These are phyloP conservation scores for Nyctibius grandis DNA, from an alignment of 2,797 vertebrate species.

Conservation along the genomic window DNA sequence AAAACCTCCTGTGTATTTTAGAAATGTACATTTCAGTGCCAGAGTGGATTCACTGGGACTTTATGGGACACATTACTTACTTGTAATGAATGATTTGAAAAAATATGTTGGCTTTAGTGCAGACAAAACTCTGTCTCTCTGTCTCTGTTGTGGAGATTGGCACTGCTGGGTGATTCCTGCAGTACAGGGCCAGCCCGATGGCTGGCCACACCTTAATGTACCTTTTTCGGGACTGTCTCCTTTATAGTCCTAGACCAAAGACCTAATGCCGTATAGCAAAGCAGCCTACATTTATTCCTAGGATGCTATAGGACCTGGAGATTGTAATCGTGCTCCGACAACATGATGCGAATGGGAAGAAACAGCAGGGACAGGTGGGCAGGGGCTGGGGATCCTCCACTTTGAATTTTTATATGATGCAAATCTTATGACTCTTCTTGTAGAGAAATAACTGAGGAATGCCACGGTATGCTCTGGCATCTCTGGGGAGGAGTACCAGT, in stretches of 20 bases:
- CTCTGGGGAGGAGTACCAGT: neutral
- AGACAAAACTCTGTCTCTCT: neutral
- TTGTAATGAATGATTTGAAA: neutral
- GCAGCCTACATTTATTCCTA: neutral
- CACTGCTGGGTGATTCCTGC: neutral
- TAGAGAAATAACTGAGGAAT: neutral
- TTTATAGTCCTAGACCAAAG: neutral
- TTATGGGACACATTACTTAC: neutral
- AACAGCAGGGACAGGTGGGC: neutral
- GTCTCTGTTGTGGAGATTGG: neutral
- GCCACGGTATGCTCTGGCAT: neutral
- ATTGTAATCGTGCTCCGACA: accelerated
- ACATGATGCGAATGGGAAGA: neutral
- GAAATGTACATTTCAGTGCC: neutral
- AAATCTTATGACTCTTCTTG: neutral
- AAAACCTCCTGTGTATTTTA: neutral
- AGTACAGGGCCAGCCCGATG: accelerated
- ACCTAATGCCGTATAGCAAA: neutral
- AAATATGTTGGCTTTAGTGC: neutral
- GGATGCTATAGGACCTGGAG: neutral
- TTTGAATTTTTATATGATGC: neutral
- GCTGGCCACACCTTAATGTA: accelerated
- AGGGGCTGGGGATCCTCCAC: neutral
- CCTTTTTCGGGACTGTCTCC: neutral
- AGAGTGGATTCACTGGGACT: neutral